Base-by-base conservation (phyloP, 2,113 vertebrate genomes). In the Orientallactaga bullata region DNA sequence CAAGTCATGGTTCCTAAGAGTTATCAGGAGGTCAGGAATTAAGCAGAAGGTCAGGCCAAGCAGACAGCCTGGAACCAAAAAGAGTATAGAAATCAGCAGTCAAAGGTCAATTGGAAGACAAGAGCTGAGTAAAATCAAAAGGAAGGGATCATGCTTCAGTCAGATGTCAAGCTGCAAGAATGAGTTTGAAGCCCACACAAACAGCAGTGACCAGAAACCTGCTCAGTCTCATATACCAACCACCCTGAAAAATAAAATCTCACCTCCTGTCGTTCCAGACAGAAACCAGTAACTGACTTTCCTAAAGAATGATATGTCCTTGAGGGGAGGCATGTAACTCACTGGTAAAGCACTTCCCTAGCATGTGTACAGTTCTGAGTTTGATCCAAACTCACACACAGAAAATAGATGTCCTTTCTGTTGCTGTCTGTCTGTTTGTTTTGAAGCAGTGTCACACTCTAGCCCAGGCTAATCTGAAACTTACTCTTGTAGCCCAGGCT, bases 11-110 rank as follows among this genome's bases (percentile, higher is more conserved):
- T 85, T 94, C 95, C 95, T 96, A 96, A 88, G 51, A 93, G 90
- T 96, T 88, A 92, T 17, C 39, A 26, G 65, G 26, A 96, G 95
- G 96, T 97, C 92, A 96, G 1, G n/a, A 95, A 97, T 97, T 97
- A 97, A 95, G 47, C n/a, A 73, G 13, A 63, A 26, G 96, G 95
- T 97, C 96, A 97, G 73, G n/a, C 85, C 66, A 90, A 90, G 90
- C 96, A 97, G 97, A 97, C 95, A 93, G 83, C 88, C 92, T 96
- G 96, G 97, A 97, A 97, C 95, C 95, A 96, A 92, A 85, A 65
- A 89, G 55, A 95, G 37, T 78, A 85, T 28, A 88, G 90, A 95
- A 96, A 90, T 94, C 96, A 96, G 90, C 37, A 94, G 94, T 91
- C 82, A 96, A 92, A 94, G 92, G 92, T 72, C 97, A 97, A 86